A percentile compares a stretch with the other conserved stretches of the same genome.
Conservation (phyloP, 2,113 vertebrate species). For the Carassius gibelio region DNA sequence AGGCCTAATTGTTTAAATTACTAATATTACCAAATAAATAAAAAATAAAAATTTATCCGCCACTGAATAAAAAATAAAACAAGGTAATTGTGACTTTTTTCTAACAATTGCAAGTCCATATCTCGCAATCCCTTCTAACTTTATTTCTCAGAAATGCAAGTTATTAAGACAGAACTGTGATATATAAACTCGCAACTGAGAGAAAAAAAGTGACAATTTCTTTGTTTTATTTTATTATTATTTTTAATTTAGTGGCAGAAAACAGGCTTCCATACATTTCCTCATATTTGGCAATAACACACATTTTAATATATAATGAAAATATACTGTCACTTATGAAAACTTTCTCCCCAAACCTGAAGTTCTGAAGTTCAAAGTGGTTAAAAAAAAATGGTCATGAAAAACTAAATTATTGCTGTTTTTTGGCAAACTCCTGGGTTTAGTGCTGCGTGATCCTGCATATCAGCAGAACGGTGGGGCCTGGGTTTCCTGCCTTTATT, state of each 20-base stretch:
- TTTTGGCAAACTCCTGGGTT: background rate
- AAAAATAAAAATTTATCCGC: background rate
- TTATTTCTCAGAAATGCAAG: too few relatives aligned
- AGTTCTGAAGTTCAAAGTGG: too few relatives aligned
- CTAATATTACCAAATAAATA: background rate
- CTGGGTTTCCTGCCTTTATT: conserved; percentile 66
- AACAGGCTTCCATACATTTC: background rate
- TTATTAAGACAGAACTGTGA: too few relatives aligned
- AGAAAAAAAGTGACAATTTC: too few relatives aligned
- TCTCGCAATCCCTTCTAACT: too few relatives aligned
- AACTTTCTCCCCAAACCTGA: background rate
- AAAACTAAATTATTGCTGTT: background rate
- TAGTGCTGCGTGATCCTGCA: conserved; percentile 37
- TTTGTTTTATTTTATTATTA: too few relatives aligned
- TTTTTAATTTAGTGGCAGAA: too few relatives aligned
- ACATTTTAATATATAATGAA: background rate
- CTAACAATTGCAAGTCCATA: too few relatives aligned
- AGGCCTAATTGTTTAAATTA: too few relatives aligned
- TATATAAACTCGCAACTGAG: too few relatives aligned
- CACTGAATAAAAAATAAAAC: too few relatives aligned
- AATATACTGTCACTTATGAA: background rate
- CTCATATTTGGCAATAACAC: background rate
- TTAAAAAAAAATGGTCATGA: background rate
- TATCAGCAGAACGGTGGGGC: conserved; percentile 34
- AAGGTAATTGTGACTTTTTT: too few relatives aligned